Base-by-base conservation (phyloP, 2,888 invertebrate genomes). In the Drosophila percnosoma region DNA sequence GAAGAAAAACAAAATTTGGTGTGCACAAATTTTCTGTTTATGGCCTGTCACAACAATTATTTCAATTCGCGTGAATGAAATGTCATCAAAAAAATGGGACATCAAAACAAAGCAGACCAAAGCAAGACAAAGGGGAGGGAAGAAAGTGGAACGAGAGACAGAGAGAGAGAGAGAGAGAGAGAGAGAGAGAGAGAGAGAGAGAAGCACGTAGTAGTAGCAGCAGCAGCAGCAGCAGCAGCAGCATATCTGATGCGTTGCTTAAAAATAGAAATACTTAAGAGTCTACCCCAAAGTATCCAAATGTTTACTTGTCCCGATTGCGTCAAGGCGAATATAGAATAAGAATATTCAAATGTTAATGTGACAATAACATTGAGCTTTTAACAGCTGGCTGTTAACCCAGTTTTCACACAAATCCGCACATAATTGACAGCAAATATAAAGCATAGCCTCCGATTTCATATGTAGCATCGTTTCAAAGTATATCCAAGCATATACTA, bases 1-100 rank as follows among this genome's bases (percentile, higher is more conserved):
- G 13, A 34, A 5, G 45, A 51, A 2, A 15, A 31, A 42, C 40
- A 59, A 55, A 36, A 33, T 24, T 61, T 45, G 31, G 49, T 49
- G 31, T 29, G 34, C 21, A 45, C 29, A 73, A 60, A 65, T 61
- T 61, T 57, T 52, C 61, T 66, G 75, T 76, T 76, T 75, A 76
- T 66, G 77, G 72, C 34, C 77, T 72, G 75, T 77, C 75, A 75
- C 40, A 42, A 67, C 55, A 75, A 75, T 75, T 58, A 73, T 75
- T 67, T 67, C 52, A 72, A 72, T 60, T 67, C 27, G 60, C 33
- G 57, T 77, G 78, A 77, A 75, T 72, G 78, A 75, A 75, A 72
- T 75, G 75, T 77, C 75, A 75, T 57, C 75, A 64, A 67, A 75
- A 75, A 75, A 75, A 58, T 77, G 78, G 73, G 45, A 69, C 75